phyloP scores from a whole-genome alignment of 2,888 invertebrate genomes.

The Horisme vitalbata region DNA sequence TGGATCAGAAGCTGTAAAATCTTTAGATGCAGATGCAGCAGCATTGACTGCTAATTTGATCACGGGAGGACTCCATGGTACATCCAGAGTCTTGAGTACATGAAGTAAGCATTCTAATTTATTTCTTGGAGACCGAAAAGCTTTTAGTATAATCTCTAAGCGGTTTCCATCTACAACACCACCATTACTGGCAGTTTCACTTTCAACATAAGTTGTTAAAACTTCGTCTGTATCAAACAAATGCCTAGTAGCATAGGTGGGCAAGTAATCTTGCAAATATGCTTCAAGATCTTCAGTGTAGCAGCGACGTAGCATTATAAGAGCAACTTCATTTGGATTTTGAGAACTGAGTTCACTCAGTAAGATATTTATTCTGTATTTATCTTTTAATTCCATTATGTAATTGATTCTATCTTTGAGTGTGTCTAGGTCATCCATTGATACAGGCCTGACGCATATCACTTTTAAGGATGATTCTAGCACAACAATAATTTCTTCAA shows the following conservation, averaged over 20 bases:
- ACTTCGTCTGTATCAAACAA: conserved; percentile 71
- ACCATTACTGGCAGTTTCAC: conserved; percentile 67
- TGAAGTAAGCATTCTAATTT: conserved; percentile 69
- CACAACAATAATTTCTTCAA: conserved; percentile 62
- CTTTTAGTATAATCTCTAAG: conserved; percentile 60
- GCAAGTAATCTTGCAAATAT: conserved; percentile 68
- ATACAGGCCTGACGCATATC: conserved; percentile 64
- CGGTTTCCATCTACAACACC: conserved; percentile 67
- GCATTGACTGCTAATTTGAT: conserved; percentile 58
- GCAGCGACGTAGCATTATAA: conserved; percentile 75
- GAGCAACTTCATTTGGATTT: conserved; percentile 67
- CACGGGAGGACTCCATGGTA: conserved; percentile 67
- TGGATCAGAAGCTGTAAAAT: conserved; percentile 63
- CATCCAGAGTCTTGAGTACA: conserved; percentile 71
- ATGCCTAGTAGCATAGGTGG: conserved; percentile 64
- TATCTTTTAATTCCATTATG: conserved; percentile 71
- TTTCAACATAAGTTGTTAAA: conserved; percentile 66
- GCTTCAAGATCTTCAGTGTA: conserved; percentile 73
- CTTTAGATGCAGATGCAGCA: conserved; percentile 59
- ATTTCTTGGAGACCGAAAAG: conserved; percentile 60
- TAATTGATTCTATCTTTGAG: conserved; percentile 66
- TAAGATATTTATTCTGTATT: conserved; percentile 73
- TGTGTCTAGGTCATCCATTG: conserved; percentile 70
- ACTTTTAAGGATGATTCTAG: conserved; percentile 64
- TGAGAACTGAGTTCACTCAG: conserved; percentile 68